These are phyloP conservation scores for Xestoiulus laeticollis DNA, from an alignment of 2,888 invertebrate genomes.

Conservation along the genomic window DNA sequence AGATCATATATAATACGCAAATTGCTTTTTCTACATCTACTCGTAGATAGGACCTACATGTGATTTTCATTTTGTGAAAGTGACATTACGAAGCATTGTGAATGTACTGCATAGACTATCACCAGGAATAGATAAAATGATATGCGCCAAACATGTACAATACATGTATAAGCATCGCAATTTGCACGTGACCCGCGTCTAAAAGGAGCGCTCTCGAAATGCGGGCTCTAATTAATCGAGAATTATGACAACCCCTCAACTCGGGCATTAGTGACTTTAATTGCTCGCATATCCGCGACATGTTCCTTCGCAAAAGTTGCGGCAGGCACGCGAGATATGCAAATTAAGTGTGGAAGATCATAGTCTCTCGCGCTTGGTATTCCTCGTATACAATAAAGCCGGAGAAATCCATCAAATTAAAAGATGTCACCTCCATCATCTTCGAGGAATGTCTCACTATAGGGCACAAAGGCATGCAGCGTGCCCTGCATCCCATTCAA, in stretches of 20 bases:
- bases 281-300: background rate
- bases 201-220: background rate
- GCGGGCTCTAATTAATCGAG: background rate
- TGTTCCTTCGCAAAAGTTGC: background rate
- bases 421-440: constrained; percentile 3
- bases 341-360: background rate
- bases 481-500: background rate
- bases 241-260: background rate
- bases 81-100: too few species aligned
- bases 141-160: too few species aligned
- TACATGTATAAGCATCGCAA: too few species aligned
- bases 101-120: too few species aligned
- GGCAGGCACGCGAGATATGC: constrained; percentile 9
- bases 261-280: background rate
- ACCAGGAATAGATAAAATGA: too few species aligned
- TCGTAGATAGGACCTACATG: too few species aligned
- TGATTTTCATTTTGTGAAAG: too few species aligned
- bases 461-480: background rate
- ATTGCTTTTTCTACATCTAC: too few species aligned
- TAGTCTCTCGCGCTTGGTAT: background rate
- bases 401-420: constrained; percentile 36
- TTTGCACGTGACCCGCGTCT: too few species aligned
- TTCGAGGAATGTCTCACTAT: background rate
- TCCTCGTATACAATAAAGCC: constrained; percentile 37
- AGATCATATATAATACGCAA: too few species aligned